Conservation (phyloP, 1,140 invertebrate genomes). For the Xylocopa sonorina region DNA sequence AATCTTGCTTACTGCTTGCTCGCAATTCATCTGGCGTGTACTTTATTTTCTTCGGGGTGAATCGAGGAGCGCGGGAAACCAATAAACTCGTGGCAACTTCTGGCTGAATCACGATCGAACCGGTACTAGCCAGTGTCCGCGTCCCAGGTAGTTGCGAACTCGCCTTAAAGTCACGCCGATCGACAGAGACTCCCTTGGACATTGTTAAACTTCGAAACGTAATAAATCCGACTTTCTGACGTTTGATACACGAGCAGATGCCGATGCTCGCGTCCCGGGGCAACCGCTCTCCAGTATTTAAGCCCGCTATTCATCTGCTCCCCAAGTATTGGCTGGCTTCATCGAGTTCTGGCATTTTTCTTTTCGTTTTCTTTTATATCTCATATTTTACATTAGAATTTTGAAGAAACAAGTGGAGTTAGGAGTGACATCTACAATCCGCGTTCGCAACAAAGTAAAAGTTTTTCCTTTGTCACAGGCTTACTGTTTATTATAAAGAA, state of each 20-base stretch:
- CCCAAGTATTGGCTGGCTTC: neutral
- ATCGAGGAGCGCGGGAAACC: constrained; percentile 13
- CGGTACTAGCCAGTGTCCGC: constrained; percentile 21
- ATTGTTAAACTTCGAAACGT: constrained; percentile 69
- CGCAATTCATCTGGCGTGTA: neutral
- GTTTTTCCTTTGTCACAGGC: too few species aligned
- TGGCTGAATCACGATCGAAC: constrained; percentile 46
- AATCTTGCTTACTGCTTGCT: neutral
- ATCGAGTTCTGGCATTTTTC: too few species aligned
- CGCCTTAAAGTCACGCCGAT: constrained; percentile 66
- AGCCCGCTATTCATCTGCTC: neutral
- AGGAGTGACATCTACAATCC: too few species aligned
- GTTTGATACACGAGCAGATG: constrained; percentile 43
- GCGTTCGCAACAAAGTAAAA: too few species aligned
- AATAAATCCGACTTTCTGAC: constrained; percentile 63
- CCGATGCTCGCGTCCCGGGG: neutral
- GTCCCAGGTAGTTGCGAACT: constrained; percentile 55
- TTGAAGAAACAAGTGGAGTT: too few species aligned
- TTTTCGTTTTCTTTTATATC: neutral
- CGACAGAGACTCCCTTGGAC: constrained; percentile 55
- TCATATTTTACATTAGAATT: too few species aligned
- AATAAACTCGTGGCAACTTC: constrained; percentile 55
- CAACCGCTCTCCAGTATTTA: constrained; percentile 8
- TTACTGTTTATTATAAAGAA: too few species aligned
- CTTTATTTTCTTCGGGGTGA: constrained; percentile 37